Percentiles rank a stretch among this genome's conserved stretches.
Evolutionary conservation across 2,113 vertebrate genomes (phyloP).

Genomic region (Glaucidium brasilianum): DNA sequence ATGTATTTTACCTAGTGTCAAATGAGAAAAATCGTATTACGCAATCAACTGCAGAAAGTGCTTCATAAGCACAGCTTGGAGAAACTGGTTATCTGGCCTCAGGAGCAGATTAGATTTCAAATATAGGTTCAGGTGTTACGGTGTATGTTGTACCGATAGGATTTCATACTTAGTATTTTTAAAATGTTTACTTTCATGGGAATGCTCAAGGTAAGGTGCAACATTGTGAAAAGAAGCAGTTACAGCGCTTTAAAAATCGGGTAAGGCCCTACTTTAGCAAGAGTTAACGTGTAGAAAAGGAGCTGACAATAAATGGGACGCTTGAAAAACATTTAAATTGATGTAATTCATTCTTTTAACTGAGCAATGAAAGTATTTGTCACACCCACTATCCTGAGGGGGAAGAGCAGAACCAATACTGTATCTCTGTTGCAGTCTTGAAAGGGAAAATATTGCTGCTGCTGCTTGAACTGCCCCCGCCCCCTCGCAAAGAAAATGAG

Average conservation of each 20-base stretch:
- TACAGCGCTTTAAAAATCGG: background rate
- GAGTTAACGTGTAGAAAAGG: background rate
- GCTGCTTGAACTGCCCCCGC: background rate
- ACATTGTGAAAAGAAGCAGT: background rate
- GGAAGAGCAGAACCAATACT: background rate
- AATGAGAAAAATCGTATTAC: background rate
- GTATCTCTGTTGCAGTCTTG: background rate
- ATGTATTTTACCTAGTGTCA: background rate
- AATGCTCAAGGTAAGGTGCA: background rate
- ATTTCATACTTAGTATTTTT: background rate
- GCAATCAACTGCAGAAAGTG: accelerated
- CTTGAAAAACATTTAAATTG: background rate
- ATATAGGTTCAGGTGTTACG: background rate
- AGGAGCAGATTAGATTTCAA: background rate
- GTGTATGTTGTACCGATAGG: background rate
- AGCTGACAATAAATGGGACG: background rate
- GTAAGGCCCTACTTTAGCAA: background rate
- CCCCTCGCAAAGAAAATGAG: background rate
- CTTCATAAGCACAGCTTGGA: background rate
- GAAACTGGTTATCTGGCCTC: background rate
- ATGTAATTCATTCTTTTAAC: background rate
- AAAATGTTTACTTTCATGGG: background rate
- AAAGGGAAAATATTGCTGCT: background rate
- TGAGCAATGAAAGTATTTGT: background rate
- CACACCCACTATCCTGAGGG: background rate